Conservation (phyloP, 2,113 vertebrate genomes). For the Carollia perspicillata region DNA sequence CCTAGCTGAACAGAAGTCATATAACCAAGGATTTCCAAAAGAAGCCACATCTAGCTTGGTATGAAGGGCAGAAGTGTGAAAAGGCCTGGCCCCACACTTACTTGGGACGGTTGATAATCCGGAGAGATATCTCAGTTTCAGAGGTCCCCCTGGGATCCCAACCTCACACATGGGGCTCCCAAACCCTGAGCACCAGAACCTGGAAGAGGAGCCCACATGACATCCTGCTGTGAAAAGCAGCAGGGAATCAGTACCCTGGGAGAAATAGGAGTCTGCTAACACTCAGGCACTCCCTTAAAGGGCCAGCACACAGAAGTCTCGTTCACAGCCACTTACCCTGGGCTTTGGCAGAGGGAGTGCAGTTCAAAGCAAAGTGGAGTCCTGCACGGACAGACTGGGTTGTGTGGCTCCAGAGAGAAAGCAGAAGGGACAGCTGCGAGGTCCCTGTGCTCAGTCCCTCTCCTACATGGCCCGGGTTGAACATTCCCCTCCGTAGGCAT, state of each 20-base stretch:
- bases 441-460: neutral
- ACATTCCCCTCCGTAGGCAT: neutral
- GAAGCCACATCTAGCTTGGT: neutral
- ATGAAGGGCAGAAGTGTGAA: no score
- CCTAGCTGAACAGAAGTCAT: neutral
- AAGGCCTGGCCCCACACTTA: neutral
- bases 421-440: neutral
- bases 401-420: neutral
- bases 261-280: neutral
- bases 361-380: neutral
- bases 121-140: neutral
- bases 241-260: neutral
- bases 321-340: neutral
- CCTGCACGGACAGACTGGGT: neutral
- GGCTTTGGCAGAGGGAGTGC: neutral
- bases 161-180: neutral
- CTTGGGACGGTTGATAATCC: neutral
- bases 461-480: neutral
- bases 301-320: neutral
- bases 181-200: neutral
- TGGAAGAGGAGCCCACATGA: neutral
- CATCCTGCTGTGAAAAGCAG: neutral
- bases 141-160: neutral
- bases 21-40: neutral
- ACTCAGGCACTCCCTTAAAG: neutral